phyloP scores from a whole-genome alignment of 2,797 vertebrate genomes.

The Lates japonicus region DNA sequence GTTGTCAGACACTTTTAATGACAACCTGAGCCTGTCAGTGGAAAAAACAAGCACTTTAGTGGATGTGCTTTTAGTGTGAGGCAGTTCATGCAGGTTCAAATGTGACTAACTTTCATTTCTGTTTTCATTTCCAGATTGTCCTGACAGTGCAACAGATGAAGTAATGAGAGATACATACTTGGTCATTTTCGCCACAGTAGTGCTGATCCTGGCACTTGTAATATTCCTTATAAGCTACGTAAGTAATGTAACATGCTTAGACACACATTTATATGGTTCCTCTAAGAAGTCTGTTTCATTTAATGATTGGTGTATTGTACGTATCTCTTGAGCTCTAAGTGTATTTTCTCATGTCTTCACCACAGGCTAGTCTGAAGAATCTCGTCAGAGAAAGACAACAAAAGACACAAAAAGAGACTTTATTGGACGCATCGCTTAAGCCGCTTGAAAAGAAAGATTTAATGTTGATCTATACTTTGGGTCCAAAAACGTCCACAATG shows the following conservation, averaged over 20 bases:
- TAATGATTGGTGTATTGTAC: background rate
- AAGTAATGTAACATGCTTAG: conserved; percentile 54
- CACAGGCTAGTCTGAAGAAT: conserved; percentile 68
- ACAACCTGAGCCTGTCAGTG: too few species aligned
- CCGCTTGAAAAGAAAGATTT: conserved; percentile 68
- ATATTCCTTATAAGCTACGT: conserved; percentile 77
- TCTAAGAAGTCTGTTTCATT: background rate
- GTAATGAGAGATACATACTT: conserved; percentile 12
- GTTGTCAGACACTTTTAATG: too few species aligned
- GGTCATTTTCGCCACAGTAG: conserved; percentile 45
- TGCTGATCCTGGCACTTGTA: conserved; percentile 63
- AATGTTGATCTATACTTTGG: conserved; percentile 65
- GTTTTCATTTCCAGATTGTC: conserved; percentile 65
- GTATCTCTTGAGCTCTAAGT: background rate
- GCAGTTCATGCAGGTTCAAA: background rate
- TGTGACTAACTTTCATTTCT: conserved; percentile 9
- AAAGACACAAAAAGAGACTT: conserved; percentile 20
- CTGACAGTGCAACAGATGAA: accelerated
- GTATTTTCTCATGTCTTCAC: background rate
- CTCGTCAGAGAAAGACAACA: conserved; percentile 29
- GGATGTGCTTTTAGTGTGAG: too few species aligned
- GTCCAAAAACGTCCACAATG: conserved; percentile 29
- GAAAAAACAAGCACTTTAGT: too few species aligned
- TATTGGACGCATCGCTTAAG: conserved; percentile 41
- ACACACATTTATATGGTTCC: background rate